Conservation (phyloP, 2,113 vertebrate species). For the Gymnobelideus leadbeateri region DNA sequence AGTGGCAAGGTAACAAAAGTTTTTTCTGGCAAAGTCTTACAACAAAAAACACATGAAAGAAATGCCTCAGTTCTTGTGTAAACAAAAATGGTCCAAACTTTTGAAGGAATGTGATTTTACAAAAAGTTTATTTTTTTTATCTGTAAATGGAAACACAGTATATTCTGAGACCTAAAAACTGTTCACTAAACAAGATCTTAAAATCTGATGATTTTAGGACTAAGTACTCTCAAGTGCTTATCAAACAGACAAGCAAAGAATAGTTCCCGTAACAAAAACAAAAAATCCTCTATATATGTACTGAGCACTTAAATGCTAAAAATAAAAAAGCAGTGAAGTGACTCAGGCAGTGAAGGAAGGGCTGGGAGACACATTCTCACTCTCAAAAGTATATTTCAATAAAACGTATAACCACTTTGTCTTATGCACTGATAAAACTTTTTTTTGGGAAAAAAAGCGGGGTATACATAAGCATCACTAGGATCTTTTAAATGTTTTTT, state of each 20-base stretch:
- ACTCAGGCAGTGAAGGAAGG: slow-evolving; percentile 13
- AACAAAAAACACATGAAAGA: slow-evolving; percentile 71
- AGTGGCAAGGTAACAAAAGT: neutral
- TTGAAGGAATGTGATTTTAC: slow-evolving; percentile 59
- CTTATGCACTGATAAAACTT: slow-evolving; percentile 47
- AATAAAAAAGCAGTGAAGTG: slow-evolving; percentile 14
- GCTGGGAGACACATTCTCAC: neutral
- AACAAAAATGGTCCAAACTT: slow-evolving; percentile 58
- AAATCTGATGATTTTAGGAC: slow-evolving; percentile 54
- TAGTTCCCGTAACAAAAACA: slow-evolving; percentile 26
- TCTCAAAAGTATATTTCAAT: slow-evolving; percentile 45
- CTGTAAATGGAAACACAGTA: slow-evolving; percentile 43
- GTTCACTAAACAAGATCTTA: slow-evolving; percentile 56
- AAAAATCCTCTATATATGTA: neutral
- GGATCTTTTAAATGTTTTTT: slow-evolving; percentile 56
- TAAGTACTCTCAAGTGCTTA: slow-evolving; percentile 51
- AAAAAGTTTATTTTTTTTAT: slow-evolving; percentile 54
- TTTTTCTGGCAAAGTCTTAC: neutral
- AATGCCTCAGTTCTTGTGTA: slow-evolving; percentile 58
- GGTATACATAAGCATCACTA: slow-evolving; percentile 47
- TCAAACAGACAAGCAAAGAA: slow-evolving; percentile 46
- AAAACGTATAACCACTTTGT: slow-evolving; percentile 63
- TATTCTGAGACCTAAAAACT: slow-evolving; percentile 44
- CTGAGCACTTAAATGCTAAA: slow-evolving; percentile 21
- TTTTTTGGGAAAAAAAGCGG: slow-evolving; percentile 34